Conservation (phyloP, 2,113 vertebrate genomes). For the Scolopax mira region DNA sequence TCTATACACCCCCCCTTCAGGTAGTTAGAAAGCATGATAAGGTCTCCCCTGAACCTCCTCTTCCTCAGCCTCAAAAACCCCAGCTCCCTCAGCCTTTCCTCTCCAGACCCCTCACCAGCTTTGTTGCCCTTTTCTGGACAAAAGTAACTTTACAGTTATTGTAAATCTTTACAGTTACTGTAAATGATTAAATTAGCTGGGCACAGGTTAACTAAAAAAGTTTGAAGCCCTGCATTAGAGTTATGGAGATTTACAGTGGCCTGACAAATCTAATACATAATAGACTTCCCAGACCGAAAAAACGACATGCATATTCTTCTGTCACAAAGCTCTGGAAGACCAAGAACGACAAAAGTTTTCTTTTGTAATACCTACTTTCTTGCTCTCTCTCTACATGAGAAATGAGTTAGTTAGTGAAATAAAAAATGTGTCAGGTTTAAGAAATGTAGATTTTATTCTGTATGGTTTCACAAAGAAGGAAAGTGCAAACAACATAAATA, state of each 20-base stretch:
- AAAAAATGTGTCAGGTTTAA: accelerated
- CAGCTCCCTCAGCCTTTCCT: too few species aligned
- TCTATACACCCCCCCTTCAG: too few species aligned
- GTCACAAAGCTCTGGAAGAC: not conserved
- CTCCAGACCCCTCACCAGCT: too few species aligned
- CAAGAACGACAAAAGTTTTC: not conserved
- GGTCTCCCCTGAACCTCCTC: too few species aligned
- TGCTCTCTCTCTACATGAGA: not conserved
- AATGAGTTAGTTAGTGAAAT: not conserved
- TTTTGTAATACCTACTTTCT: not conserved
- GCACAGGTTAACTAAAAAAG: not conserved
- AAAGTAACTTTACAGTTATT: too few species aligned
- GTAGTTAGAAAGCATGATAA: too few species aligned
- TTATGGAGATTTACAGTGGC: not conserved
- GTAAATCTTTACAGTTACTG: too few species aligned
- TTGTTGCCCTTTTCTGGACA: too few species aligned
- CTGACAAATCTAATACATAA: not conserved
- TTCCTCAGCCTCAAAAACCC: too few species aligned
- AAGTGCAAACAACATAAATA: not conserved
- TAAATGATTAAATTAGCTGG: not conserved
- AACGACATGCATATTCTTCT: not conserved
- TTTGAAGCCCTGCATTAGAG: not conserved
- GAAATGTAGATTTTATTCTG: not conserved
- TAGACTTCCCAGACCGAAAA: not conserved
- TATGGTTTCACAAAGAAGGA: not conserved